These are phyloP conservation scores for Drosophila seguyi DNA, from an alignment of 1,140 invertebrate genomes.

Conservation along the genomic window DNA sequence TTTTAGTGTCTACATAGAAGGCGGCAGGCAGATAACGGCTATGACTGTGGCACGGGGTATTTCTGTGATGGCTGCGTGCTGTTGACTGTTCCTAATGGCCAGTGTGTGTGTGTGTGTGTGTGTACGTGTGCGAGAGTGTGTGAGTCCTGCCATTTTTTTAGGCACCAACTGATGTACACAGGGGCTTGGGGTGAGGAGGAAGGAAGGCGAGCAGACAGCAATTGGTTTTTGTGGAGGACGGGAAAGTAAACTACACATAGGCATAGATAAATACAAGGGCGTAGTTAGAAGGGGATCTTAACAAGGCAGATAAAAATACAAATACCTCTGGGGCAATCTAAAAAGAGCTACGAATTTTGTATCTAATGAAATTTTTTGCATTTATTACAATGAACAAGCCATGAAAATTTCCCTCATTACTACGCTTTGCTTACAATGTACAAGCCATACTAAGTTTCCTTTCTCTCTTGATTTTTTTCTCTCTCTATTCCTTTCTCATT, in stretches of 20 bases:
- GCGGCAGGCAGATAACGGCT: slow-evolving; percentile 59
- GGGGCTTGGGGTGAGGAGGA: slow-evolving; percentile 4
- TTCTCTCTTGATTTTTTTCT: too few relatives aligned
- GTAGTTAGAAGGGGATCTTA: neutral
- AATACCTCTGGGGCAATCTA: neutral
- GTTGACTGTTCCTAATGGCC: slow-evolving; percentile 72
- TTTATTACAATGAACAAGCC: too few relatives aligned
- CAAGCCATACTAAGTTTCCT: too few relatives aligned
- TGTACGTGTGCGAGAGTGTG: slow-evolving; percentile 15
- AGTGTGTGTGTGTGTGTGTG: slow-evolving; percentile 25
- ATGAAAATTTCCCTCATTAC: too few relatives aligned
- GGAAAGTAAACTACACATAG: slow-evolving; percentile 61
- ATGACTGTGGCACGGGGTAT: slow-evolving; percentile 20
- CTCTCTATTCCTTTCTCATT: too few relatives aligned
- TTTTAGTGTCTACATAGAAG: slow-evolving; percentile 81
- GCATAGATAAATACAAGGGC: slow-evolving; percentile 71
- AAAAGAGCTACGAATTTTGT: neutral
- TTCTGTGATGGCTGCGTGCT: slow-evolving; percentile 61
- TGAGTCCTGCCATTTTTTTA: slow-evolving; percentile 50
- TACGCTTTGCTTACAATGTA: too few relatives aligned
- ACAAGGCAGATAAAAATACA: neutral
- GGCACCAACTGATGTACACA: slow-evolving; percentile 46
- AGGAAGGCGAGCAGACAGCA: slow-evolving; percentile 62
- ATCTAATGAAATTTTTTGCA: neutral
- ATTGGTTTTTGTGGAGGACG: slow-evolving; percentile 40